phyloP scores from a whole-genome alignment of 2,113 vertebrate genomes.

The Xerus inauris region DNA sequence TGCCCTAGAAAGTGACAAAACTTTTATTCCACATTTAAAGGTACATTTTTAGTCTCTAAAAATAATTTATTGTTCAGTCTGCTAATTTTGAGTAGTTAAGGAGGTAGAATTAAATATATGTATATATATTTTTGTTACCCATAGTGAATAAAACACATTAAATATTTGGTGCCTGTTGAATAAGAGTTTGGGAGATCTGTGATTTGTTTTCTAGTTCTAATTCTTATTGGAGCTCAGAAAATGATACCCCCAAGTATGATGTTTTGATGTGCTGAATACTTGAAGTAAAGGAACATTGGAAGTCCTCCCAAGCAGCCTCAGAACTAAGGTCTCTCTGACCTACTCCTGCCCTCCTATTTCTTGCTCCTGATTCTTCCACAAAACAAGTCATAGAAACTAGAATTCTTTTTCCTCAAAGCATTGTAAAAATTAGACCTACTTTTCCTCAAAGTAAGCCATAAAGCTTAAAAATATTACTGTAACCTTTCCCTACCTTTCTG shows the following conservation, averaged over 20 bases:
- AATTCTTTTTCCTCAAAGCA: background rate
- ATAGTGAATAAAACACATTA: background rate
- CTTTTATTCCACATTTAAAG: constrained; percentile 91
- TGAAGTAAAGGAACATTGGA: background rate
- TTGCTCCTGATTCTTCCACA: background rate
- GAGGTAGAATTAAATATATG: constrained; percentile 34
- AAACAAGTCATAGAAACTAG: background rate
- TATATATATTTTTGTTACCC: no score
- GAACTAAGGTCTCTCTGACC: background rate
- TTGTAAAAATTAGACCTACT: background rate
- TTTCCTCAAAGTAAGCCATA: background rate
- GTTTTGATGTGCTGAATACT: background rate
- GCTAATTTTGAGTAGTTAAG: background rate
- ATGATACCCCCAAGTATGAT: background rate
- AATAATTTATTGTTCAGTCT: background rate
- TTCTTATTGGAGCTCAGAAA: background rate
- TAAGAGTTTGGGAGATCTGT: background rate
- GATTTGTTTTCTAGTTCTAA: background rate
- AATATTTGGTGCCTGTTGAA: background rate
- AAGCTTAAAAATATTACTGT: background rate
- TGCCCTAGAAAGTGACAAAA: constrained; percentile 89
- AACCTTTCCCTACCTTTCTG: background rate
- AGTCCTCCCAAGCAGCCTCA: background rate
- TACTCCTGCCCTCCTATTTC: background rate
- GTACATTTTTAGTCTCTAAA: constrained; percentile 83